These are phyloP conservation scores for Xiphorhynchus erythropygius DNA, from an alignment of 2,797 vertebrate species.

Conservation along the genomic window DNA sequence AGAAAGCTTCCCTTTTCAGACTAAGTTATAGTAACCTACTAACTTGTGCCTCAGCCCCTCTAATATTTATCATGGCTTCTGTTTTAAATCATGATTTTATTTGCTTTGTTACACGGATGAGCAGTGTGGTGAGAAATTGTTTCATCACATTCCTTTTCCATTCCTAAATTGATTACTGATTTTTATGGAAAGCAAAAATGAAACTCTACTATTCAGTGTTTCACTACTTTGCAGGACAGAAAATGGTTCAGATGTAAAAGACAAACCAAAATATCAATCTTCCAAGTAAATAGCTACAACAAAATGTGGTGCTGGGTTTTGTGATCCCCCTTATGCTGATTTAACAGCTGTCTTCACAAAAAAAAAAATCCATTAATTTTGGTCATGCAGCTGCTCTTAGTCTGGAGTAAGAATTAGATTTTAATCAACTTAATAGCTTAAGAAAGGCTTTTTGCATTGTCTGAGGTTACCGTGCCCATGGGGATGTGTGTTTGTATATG, in stretches of 20 bases:
- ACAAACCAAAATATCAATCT: background rate
- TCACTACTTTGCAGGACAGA: background rate
- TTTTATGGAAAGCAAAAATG: background rate
- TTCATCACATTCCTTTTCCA: background rate
- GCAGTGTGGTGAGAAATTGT: background rate
- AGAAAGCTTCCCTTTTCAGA: background rate
- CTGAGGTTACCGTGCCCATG: background rate
- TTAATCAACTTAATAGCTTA: background rate
- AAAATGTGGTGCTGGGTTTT: background rate
- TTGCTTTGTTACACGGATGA: background rate
- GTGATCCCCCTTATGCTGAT: background rate
- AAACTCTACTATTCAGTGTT: background rate
- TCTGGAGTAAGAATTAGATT: background rate
- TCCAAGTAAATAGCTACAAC: background rate
- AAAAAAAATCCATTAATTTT: background rate
- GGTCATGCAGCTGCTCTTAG: background rate
- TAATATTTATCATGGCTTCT: background rate
- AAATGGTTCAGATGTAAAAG: background rate
- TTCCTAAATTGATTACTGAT: background rate
- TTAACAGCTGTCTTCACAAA: background rate
- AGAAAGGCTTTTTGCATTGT: background rate
- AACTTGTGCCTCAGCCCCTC: background rate
- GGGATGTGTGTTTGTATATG: background rate
- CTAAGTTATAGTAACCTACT: background rate
- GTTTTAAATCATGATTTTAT: background rate